Conservation (phyloP, 2,888 invertebrate species). For the Pollenia griseotomentosa region DNA sequence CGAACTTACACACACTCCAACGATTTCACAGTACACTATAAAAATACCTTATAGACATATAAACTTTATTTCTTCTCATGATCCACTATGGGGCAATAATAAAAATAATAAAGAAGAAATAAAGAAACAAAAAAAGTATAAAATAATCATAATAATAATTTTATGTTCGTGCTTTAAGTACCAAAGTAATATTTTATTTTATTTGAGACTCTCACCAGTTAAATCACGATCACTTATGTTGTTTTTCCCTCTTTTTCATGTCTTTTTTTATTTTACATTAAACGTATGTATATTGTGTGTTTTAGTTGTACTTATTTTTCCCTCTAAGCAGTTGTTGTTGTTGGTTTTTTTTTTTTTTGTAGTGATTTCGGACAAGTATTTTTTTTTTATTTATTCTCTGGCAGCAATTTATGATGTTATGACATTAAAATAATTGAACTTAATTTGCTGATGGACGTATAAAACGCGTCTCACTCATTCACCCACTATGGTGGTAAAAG, state of each 20-base stretch:
- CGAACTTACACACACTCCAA: conserved; percentile 1
- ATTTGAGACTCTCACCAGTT: conserved; percentile 73
- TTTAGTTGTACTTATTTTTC: conserved; percentile 44
- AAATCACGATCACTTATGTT: conserved; percentile 72
- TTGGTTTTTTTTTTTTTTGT: neutral
- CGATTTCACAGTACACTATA: neutral
- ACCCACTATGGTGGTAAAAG: conserved; percentile 69
- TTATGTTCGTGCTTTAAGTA: conserved; percentile 73
- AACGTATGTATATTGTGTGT: neutral
- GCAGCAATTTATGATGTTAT: conserved; percentile 74
- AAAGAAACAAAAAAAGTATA: conserved; percentile 23
- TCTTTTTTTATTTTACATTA: conserved; percentile 13
- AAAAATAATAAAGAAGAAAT: neutral
- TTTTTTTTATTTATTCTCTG: conserved; percentile 62
- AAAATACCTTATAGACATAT: conserved; percentile 27
- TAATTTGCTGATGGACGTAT: conserved; percentile 73
- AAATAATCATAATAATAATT: conserved; percentile 66
- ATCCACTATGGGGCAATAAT: conserved; percentile 51
- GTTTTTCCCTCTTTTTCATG: conserved; percentile 23
- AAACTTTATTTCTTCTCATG: conserved; percentile 65
- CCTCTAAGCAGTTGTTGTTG: conserved; percentile 65
- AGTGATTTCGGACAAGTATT: conserved; percentile 52
- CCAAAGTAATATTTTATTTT: conserved; percentile 68
- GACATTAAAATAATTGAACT: conserved; percentile 74
- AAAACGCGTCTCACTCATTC: conserved; percentile 70